A percentile compares a stretch with the other conserved stretches of the same genome.
phyloP scores from a whole-genome alignment of 2,113 vertebrate genomes.

The Serilophus lunatus region DNA sequence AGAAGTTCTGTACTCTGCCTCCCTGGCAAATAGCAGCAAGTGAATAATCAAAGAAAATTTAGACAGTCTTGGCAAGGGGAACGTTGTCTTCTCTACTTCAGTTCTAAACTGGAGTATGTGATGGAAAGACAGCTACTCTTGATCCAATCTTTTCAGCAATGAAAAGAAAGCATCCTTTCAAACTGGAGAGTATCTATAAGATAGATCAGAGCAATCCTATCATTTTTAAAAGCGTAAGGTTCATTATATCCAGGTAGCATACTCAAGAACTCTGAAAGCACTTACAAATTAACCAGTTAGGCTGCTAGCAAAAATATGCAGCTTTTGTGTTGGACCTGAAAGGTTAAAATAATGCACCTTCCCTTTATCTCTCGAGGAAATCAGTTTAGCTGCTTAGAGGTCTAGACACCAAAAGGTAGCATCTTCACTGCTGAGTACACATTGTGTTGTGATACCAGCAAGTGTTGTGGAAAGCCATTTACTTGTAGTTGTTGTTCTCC shows the following conservation, averaged over 20 bases:
- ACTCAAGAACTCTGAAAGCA: background rate
- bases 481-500: background rate
- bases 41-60: background rate
- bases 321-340: background rate
- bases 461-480: background rate
- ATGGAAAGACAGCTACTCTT: background rate
- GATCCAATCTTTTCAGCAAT: background rate
- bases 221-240: background rate
- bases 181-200: background rate
- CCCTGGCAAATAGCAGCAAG: background rate
- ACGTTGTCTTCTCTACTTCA: background rate
- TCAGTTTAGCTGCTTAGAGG: background rate
- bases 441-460: background rate
- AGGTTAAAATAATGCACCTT: background rate
- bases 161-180: background rate
- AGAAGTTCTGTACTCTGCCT: background rate
- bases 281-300: background rate
- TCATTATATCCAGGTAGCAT: background rate
- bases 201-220: background rate
- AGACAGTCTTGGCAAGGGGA: background rate
- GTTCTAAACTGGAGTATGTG: background rate
- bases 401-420: background rate
- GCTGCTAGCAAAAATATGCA: background rate
- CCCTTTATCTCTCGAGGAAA: background rate
- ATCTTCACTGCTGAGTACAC: background rate